These are phyloP conservation scores for Yponomeuta plumbellus DNA, from an alignment of 2,888 invertebrate species.

Conservation along the genomic window DNA sequence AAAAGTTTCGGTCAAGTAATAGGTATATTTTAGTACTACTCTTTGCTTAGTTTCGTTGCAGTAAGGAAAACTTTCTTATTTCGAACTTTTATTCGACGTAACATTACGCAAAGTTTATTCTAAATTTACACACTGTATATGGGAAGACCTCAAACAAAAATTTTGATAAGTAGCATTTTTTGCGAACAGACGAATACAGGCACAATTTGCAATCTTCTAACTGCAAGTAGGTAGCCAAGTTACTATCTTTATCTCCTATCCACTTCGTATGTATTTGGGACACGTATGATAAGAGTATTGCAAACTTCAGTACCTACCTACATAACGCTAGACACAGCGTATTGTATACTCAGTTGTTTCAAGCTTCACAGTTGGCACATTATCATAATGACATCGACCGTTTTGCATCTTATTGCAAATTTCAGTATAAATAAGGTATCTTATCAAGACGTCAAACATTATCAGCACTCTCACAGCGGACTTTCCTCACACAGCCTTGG, in stretches of 20 bases:
- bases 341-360: neutral
- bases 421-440: constrained; percentile 8
- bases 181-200: too few species aligned
- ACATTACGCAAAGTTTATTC: too few species aligned
- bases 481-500: neutral
- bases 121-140: too few species aligned
- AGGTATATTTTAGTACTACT: too few species aligned
- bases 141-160: too few species aligned
- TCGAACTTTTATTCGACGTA: too few species aligned
- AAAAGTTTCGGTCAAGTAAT: too few species aligned
- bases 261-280: constrained; percentile 5
- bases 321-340: neutral
- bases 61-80: too few species aligned
- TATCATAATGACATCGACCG: neutral
- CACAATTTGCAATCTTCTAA: too few species aligned
- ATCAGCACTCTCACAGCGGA: neutral
- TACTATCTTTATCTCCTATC: neutral
- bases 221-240: neutral
- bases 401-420: neutral
- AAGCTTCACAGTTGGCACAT: neutral
- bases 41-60: too few species aligned
- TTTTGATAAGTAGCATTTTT: too few species aligned
- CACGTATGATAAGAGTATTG: constrained; percentile 8
- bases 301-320: neutral
- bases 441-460: neutral